A percentile compares a stretch with the other conserved stretches of the same genome.
phyloP scores from a whole-genome alignment of 2,113 vertebrate genomes.

The Psittacula cyanocephala region DNA sequence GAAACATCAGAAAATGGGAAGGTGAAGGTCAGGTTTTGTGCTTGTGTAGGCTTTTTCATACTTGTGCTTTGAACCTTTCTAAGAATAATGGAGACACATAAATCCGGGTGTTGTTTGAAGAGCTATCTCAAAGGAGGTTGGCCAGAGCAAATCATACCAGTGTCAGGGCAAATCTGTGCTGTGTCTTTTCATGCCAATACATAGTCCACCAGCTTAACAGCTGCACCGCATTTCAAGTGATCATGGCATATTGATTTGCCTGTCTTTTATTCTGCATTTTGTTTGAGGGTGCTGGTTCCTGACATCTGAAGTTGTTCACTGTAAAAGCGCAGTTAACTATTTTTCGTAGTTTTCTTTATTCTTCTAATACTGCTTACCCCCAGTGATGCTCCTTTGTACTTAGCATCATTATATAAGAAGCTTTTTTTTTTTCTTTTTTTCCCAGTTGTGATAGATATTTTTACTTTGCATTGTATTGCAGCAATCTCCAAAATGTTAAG shows the following conservation, averaged over 20 bases:
- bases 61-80: constrained; percentile 57
- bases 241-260: too few species aligned
- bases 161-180: constrained; percentile 12
- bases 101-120: constrained; percentile 58
- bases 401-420: neutral
- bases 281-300: neutral
- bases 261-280: neutral
- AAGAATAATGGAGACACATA: neutral
- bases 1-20: constrained; percentile 64
- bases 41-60: constrained; percentile 17
- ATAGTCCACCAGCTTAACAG: neutral
- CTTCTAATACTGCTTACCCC: neutral
- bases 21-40: constrained; percentile 68
- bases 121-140: constrained; percentile 22
- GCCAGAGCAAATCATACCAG: neutral
- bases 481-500: neutral
- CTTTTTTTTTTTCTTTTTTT: neutral
- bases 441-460: neutral
- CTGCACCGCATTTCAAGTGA: neutral
- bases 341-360: neutral
- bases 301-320: neutral
- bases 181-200: constrained; percentile 9
- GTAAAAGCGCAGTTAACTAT: neutral
- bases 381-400: neutral
- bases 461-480: neutral